Percentiles rank a stretch among this genome's conserved stretches.
These are phyloP conservation scores for Cyprinodon diabolis DNA, from an alignment of 2,797 vertebrate species.

Conservation along the genomic window DNA sequence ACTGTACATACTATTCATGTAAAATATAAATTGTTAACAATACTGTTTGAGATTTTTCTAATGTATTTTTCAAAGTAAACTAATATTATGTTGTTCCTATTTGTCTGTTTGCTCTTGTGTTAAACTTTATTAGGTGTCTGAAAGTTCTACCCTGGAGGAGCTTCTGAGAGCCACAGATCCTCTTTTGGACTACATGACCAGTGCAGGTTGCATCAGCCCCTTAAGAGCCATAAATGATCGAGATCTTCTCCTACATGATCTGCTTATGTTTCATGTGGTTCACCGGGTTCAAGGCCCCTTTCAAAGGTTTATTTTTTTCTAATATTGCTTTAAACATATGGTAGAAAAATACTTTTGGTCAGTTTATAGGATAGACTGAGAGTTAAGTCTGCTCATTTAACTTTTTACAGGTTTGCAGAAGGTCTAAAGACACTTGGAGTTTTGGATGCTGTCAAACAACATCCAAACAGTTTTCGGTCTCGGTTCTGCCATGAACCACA, in stretches of 20 bases:
- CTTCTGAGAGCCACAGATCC: not conserved
- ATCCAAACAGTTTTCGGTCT: too few relatives aligned
- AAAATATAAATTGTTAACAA: not conserved
- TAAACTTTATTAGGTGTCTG: not conserved
- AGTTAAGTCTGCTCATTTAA: not conserved
- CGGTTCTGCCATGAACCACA: too few relatives aligned
- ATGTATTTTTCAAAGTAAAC: not conserved
- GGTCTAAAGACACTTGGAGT: not conserved
- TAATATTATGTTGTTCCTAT: not conserved
- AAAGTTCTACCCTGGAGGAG: not conserved
- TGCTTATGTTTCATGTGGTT: not conserved
- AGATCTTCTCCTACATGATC: not conserved
- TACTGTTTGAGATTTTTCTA: not conserved
- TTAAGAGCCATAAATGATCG: not conserved
- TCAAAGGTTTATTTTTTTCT: not conserved
- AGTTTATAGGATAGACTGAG: not conserved
- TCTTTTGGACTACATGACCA: constrained; percentile 1
- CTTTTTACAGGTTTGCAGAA: not conserved
- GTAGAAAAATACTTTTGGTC: not conserved
- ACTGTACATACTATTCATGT: not conserved
- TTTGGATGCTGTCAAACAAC: too few relatives aligned
- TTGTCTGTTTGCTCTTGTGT: not conserved
- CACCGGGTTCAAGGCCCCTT: not conserved
- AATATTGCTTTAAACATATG: not conserved
- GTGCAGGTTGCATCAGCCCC: not conserved